Base-by-base conservation (phyloP, 30 jellyfish, hydroid and myxozoan species). In the Turritopsis rubra region DNA sequence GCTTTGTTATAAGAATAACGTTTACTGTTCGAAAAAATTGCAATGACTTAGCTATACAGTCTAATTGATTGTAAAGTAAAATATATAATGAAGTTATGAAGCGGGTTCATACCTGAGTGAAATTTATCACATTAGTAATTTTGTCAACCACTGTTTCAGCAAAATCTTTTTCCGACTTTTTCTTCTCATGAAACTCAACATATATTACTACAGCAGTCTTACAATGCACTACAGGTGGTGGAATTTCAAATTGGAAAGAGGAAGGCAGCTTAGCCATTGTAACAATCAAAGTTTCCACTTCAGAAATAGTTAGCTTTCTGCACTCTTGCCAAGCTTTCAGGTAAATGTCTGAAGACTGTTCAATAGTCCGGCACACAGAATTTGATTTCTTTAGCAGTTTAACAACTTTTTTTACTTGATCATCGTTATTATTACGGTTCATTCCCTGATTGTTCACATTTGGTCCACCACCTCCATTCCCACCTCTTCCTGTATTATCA, bases 241-340 rank as follows among this genome's bases (percentile, higher is more conserved):
- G 7, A 3, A 8, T 25, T 66, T 66, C 16, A 66, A 66, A 66
- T 1, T n/a, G 28, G 76, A 66, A 66, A 3, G 76, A 66, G 8
- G 76, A 22, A n/a, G 29, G 28, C 76, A 66, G 30, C 76, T 66
- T 66, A 3, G 76, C 76, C 76, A 66, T 3, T 3, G 76, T 66
- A 25, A 25, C 30, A 25, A 66, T 66, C 17, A 66, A 66, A 3
- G 30, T 66, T 25, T 66, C 76, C 28, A 66, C 76, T 1, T 66
- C 29, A 1, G 7, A 5, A 25, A 66, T 17, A 22, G 7, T 66
- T 66, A 66, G 17, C 76, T 66, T 22, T 25, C 30, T 66, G 76
- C 76, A 66, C 76, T n/a, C 30, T 66, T 66, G 28, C 29, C 28
- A 66, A 25, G 76, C 76, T 66, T 25, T 22, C 7, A 22, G 76